A percentile compares a stretch with the other conserved stretches of the same genome.
Conservation (phyloP, 2,888 invertebrate species). For the Ariolimax columbianus region DNA sequence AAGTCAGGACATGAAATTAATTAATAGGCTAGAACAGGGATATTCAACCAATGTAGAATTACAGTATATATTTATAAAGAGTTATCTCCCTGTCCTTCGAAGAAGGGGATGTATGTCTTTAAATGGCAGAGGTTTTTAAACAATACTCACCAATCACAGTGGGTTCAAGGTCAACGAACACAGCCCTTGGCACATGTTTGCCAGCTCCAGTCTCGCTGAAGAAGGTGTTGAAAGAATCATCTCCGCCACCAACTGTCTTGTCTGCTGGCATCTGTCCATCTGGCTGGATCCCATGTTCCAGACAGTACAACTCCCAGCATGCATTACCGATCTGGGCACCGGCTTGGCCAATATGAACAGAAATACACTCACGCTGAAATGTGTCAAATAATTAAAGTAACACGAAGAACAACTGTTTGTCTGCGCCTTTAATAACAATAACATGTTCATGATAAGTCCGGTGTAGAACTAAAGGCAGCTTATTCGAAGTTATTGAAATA, state of each 20-base stretch:
- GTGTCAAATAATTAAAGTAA: background rate
- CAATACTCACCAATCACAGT: conserved; percentile 35
- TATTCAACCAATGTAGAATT: too few relatives aligned
- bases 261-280: conserved; percentile 65
- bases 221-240: conserved; percentile 49
- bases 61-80: too few relatives aligned
- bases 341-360: conserved; percentile 77
- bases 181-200: conserved; percentile 46
- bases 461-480: too few relatives aligned
- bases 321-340: conserved; percentile 81
- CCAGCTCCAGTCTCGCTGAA: conserved; percentile 49
- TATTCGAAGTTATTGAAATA: too few relatives aligned
- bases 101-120: too few relatives aligned
- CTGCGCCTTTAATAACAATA: too few relatives aligned
- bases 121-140: background rate
- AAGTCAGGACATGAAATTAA: too few relatives aligned
- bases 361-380: conserved; percentile 39
- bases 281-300: conserved; percentile 81
- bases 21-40: too few relatives aligned
- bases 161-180: conserved; percentile 41
- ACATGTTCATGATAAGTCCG: too few relatives aligned
- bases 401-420: too few relatives aligned
- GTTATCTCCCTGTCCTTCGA: too few relatives aligned
- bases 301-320: conserved; percentile 82
- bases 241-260: conserved; percentile 39